Base-by-base conservation (phyloP, 2,113 vertebrate species). In the Alligator mississippiensis region DNA sequence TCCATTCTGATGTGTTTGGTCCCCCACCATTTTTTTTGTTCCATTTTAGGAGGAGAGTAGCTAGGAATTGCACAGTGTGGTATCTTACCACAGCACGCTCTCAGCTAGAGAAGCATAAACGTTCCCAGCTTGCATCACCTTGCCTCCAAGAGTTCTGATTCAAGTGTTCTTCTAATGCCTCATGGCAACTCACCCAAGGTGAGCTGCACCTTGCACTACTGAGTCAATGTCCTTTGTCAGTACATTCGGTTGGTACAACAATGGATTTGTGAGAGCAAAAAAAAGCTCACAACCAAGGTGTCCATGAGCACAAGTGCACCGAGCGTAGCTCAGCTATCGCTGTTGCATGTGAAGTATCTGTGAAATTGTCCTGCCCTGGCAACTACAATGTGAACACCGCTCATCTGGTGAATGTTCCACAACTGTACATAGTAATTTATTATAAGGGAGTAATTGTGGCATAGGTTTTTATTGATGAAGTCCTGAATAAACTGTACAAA, bases 351-450 rank as follows among this genome's bases (percentile, higher is more conserved):
- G 3, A 57, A 18, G 9, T 47, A 5, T 34, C 34, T 21, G 8
- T 2, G 19, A 47, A 25, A 22, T 34, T 74, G 27, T 21, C 18
- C 14, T 22, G 59, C 58, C 58, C 63, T 57, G 9, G 55, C 28
- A n/a, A 38, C 27, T 85, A 59, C 18, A 16, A 24, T 3, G 13
- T 22, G 60, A 75, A 58, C 8, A 58, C 8, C 17, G 10, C 17
- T 28, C 6, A 22, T 21, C 4, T 5, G 10, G 59, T 14, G 6
- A 13, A 34, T 4, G 28, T n/a, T 3, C 19, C 60, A 57, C 55
- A 5, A 3, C 12, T 2, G 1, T 2, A 6, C 11, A 1, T 8
- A 0, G 1, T n/a, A 74, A 91, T 84, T 76, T 68, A 74, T 57
- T 75, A 14, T 0, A 0, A 60, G 25, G 24, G 14, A 61, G 14